Base-by-base conservation (phyloP, 2,113 vertebrate genomes). In the Perccottus glenii region DNA sequence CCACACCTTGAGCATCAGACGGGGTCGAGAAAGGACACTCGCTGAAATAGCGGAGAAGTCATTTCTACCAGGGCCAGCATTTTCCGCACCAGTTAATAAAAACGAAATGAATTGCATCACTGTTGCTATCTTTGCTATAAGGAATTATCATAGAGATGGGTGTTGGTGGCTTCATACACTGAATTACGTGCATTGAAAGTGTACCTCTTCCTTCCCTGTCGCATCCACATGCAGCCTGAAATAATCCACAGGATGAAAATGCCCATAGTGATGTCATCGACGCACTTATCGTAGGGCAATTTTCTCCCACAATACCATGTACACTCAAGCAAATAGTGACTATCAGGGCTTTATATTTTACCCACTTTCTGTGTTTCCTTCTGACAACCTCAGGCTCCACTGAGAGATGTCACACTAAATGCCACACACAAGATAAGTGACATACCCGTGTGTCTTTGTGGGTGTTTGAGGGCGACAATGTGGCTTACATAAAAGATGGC, bases 91-190 rank as follows among this genome's bases (percentile, higher is more conserved):
- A 88, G 87, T 88, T 87, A 85, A 89, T 90, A 84, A 88, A 87
- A 70, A 73, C 77, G 82, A 87, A 88, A 87, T 85, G 77, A 85
- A 88, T 90, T 89, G 87, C 80, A 88, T 90, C 82, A 86, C 72
- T 79, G 85, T 84, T 81, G 78, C 83, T 85, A 87, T 88, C 82
- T 86, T 83, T 84, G 63, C 77, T 70, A 78, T 78, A 80, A 70
- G 75, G 85, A 79, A 91, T 92, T 92, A 92, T 93, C 85, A 91
- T 91, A 88, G 87, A 89, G 85, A 92, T 90, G 73, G 84, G 64
- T 78, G 80, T 79, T 70, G 83, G 78, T 70, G 77, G 51, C 76
- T 84, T 82, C 79, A 82, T 78, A 80, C 65, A 64, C 75, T 77
- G 85, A 85, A 77, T 85, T 83, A 84, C 75, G 19, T 27, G 19